Base-by-base conservation (phyloP, 2,888 invertebrate species). In the Hydraecia micacea region DNA sequence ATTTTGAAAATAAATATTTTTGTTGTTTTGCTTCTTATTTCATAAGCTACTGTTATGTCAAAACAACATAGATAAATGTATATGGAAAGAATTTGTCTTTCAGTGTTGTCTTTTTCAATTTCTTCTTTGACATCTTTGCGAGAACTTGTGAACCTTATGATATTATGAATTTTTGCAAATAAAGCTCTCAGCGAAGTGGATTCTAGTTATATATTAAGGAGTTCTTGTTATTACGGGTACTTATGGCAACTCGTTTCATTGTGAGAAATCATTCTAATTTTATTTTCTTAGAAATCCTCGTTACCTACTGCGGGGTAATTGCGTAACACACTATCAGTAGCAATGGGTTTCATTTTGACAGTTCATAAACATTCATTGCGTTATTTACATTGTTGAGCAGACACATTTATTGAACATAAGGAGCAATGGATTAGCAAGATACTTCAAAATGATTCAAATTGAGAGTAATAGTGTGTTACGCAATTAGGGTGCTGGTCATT, bases 1-100 rank as follows among this genome's bases (percentile, higher is more conserved):
- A 83, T 85, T 86, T 83, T 86, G 75, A 80, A 86, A 88, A 91
- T 88, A 90, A 89, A 91, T 86, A 86, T 87, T 77, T 55, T 74
- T 87, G 67, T 88, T 85, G 75, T 87, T 85, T 83, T 78, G 69
- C 74, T 75, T 70, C 60, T 72, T 52, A 70, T 75, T 80, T 83
- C 69, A 73, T 81, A 77, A 81, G 78, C 76, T 86, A 76, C 86
- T 85, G 79, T 73, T 79, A 65, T 78, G 66, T 67, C 36, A 32
- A 15, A 66, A 52, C 2, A 63, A 21, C 21, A 36, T 18, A 79
- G 5, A 36, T 63, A 8, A n/a, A n/a, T 42, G 0, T 62, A 8
- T 32, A 36, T 46, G 2, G n/a, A 28, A 18, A 32, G 2, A 7
- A n/a, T 42, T 5, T n/a, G 9, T 49, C 0, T n/a, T 32, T 25